phyloP scores from a whole-genome alignment of 1,140 invertebrate genomes.

The Papilio polytes region DNA sequence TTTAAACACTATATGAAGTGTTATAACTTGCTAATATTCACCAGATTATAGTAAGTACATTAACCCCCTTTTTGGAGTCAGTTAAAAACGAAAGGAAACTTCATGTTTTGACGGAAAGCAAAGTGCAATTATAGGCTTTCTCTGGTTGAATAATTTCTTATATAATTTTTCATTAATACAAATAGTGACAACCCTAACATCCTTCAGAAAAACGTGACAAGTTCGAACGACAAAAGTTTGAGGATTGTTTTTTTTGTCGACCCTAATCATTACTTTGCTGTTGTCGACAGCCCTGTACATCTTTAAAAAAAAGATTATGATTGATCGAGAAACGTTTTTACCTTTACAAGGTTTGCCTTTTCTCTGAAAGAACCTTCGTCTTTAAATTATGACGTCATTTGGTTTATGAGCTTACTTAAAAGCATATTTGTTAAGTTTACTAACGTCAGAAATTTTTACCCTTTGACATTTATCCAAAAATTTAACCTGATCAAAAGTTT shows the following conservation, averaged over 20 bases:
- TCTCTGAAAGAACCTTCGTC: not conserved
- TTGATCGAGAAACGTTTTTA: slow-evolving; percentile 3
- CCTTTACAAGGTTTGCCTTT: slow-evolving; percentile 7
- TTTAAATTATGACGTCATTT: slow-evolving; percentile 6
- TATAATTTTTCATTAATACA: no score
- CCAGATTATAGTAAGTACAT: no score
- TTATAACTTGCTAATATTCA: no score
- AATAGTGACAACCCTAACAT: slow-evolving; percentile 1
- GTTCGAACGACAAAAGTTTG: slow-evolving; percentile 12
- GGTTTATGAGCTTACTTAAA: not conserved
- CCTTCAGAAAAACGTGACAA: slow-evolving; percentile 14
- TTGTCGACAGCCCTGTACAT: slow-evolving; percentile 22
- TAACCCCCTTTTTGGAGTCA: no score
- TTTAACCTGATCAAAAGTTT: no score
- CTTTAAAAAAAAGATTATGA: slow-evolving; percentile 17
- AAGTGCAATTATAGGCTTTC: no score
- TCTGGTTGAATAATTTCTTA: no score
- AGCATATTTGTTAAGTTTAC: not conserved
- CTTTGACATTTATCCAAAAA: no score
- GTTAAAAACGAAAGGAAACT: no score
- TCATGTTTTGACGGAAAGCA: no score
- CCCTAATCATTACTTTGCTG: slow-evolving; percentile 24
- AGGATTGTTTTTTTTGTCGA: slow-evolving; percentile 13
- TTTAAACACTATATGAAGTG: no score
- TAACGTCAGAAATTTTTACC: not conserved